Evolutionary conservation across 2,888 invertebrate genomes (phyloP).

Genomic region (Poecilobothrus nobilitatus): DNA sequence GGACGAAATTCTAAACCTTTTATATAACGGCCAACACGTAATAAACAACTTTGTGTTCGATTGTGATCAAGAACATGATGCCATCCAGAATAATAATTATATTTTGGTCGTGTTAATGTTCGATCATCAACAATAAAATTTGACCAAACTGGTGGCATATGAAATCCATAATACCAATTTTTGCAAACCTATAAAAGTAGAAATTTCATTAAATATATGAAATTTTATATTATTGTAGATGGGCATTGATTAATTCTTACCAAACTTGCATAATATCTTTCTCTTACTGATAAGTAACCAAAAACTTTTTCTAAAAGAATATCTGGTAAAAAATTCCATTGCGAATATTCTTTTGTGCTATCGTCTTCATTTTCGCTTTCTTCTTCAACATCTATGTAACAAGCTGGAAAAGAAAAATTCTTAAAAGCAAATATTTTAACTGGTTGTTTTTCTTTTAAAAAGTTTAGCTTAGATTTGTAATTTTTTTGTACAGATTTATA

Average conservation of each 20-base stretch:
- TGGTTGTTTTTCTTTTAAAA: not conserved
- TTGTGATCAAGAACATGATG: constrained; percentile 66
- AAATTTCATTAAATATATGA: not conserved
- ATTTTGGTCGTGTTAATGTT: constrained; percentile 64
- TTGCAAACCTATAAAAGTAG: constrained; percentile 35
- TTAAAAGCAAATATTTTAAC: not conserved
- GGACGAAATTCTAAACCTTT: constrained; percentile 61
- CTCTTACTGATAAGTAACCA: constrained; percentile 54
- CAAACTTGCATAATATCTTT: constrained; percentile 66
- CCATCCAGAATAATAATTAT: constrained; percentile 75
- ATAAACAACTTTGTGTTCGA: constrained; percentile 61
- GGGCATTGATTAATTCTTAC: constrained; percentile 45
- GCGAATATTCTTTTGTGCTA: constrained; percentile 44
- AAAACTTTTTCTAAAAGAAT: constrained; percentile 66
- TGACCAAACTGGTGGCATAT: constrained; percentile 67
- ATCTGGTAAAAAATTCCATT: constrained; percentile 63
- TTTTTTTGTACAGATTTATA: not conserved
- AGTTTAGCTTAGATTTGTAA: not conserved
- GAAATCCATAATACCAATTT: constrained; percentile 60
- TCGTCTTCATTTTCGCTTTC: constrained; percentile 38
- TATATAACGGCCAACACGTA: constrained; percentile 58
- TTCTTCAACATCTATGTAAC: constrained; percentile 47
- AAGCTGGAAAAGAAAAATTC: constrained; percentile 34
- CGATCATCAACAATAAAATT: constrained; percentile 62
- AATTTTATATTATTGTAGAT: not conserved